Evolutionary conservation across 1,140 invertebrate species (phyloP), one percentile per base, ranked within the genome.

Genomic region (Drosophila repleta): DNA sequence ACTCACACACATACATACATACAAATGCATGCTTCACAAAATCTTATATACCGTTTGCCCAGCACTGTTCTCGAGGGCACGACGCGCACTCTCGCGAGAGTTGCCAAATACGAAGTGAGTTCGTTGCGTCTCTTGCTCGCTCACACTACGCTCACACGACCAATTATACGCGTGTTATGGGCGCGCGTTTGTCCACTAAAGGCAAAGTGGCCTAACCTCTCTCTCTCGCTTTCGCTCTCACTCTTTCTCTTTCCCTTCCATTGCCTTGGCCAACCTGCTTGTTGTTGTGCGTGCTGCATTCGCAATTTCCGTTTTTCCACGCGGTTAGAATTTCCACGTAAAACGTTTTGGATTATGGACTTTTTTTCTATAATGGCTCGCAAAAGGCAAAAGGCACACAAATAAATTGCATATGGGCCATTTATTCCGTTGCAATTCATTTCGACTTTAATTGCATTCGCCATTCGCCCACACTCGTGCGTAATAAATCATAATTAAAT

Each of bases 361-460:
- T 57, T 53, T 74, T 74, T 29, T 35, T 35, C 32, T 35, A 78
- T 84, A 85, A 85, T 80, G 65, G 74, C 11, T 74, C 24, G 43
- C 39, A 45, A 37, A 56, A 66, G n/a, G n/a, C n/a, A n/a, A n/a
- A n/a, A n/a, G n/a, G 48, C 64, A 71, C 70, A 75, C 64, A 49
- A 79, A 77, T 67, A 77, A 41, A 69, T 70, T 60, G 62, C 63
- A 85, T 77, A 84, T 76, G 68, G 29, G 57, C 64, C 72, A 80
- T 76, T 77, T 80, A 56, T 61, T 63, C 70, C 26, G 45, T 57
- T 63, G 64, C 74, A 49, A 66, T 65, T 74, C 73, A 29, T 46
- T 62, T 61, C 26, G 35, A 17, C 24, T 24, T 48, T 68, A 83
- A 80, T 84, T 84, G 76, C 56, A 85, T 83, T 84, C 76, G 67